Base-by-base conservation (phyloP, 2,113 vertebrate genomes). In the Solenodon paradoxus region DNA sequence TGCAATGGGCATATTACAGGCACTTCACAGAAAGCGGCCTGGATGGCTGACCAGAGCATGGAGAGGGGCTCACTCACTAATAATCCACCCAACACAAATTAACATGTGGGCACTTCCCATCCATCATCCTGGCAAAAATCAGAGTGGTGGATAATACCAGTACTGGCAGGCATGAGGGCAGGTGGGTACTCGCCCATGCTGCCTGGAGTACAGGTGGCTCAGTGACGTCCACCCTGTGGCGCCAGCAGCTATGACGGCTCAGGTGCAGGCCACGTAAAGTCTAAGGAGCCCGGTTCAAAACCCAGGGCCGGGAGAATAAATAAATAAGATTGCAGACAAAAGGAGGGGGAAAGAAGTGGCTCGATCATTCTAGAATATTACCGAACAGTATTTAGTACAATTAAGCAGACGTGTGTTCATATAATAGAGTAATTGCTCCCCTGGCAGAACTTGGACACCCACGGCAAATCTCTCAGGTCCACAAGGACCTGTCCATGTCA, bases 361-460 rank as follows among this genome's bases (percentile, higher is more conserved):
- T 80, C 49, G 9, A 64, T 57, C 92, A 55, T 28, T 89, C 75
- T 72, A 47, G 72, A 42, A 95, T 91, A 69, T 15, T 66, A 22
- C 61, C 77, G 75, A 40, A 88, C 13, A 1, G 28, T 20, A 35
- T 7, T 49, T 12, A 75, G 38, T 78, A n/a, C 30, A 79, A 59
- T 26, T 26, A 28, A 93, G 71, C 11, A 85, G 47, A n/a, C n/a
- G 6, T 47, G 26, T 59, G 81, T 53, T 20, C 40, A 40, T 49
- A 35, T 49, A 35, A 26, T 4, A 1, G 20, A 49, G 42, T 51
- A 7, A 1, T 9, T 20, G 28, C 9, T 51, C 12, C 26, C 38
- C 49, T 69, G 28, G 12, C 16, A 10, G 3, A 59, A 7, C 26
- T 32, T 69, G 28, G 19, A 5, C 51, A 51, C 47, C 63, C 78